These are phyloP conservation scores for Panagrolaimus sp. DNA, from an alignment of 1,140 invertebrate species.

Conservation along the genomic window DNA sequence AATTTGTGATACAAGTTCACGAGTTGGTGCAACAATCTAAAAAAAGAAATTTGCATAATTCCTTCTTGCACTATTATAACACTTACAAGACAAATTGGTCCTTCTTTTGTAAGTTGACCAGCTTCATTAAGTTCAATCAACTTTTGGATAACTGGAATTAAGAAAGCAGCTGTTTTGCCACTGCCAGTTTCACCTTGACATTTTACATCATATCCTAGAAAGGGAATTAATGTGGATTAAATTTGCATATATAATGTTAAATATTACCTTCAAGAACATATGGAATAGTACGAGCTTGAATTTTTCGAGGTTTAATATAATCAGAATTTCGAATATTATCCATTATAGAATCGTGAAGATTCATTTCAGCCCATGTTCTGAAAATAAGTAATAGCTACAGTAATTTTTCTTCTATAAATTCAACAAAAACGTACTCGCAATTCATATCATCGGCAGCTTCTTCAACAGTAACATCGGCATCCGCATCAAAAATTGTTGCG, in stretches of 20 bases:
- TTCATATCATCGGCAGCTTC: background rate
- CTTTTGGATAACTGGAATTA: slow-evolving; percentile 66
- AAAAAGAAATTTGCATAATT: background rate
- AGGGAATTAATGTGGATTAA: no score
- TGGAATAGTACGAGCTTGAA: background rate
- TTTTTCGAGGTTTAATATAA: slow-evolving; percentile 6
- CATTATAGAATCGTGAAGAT: background rate
- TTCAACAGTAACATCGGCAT: background rate
- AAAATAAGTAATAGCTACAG: background rate
- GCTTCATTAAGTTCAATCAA: slow-evolving; percentile 41
- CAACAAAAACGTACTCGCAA: slow-evolving; percentile 9
- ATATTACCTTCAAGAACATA: background rate
- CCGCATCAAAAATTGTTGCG: background rate
- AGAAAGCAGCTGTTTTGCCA: slow-evolving; percentile 77
- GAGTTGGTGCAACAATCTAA: slow-evolving; percentile 77
- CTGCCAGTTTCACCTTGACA: slow-evolving; percentile 66
- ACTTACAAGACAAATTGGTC: slow-evolving; percentile 12
- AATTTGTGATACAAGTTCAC: slow-evolving; percentile 84
- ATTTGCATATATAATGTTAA: slow-evolving; percentile 30
- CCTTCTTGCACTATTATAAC: background rate
- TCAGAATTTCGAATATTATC: background rate
- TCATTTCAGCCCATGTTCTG: background rate
- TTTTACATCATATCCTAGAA: slow-evolving; percentile 17
- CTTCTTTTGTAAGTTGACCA: slow-evolving; percentile 35
- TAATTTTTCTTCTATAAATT: no score